Base-by-base conservation (phyloP, 2,797 vertebrate species). In the Syngnathus acus region DNA sequence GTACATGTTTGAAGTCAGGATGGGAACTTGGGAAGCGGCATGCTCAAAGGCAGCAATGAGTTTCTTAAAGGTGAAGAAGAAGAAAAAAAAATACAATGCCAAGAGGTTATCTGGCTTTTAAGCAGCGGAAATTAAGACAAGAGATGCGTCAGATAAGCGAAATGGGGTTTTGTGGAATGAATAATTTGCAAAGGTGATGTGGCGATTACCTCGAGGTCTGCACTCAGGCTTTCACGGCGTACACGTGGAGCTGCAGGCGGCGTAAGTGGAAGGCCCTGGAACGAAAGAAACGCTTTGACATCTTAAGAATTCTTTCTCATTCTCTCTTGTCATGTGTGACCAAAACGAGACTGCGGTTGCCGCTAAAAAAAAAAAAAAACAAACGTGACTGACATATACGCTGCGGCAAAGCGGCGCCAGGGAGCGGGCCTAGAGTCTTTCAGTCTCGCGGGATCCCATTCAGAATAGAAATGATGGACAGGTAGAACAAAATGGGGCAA, bases 401-500 rank as follows among this genome's bases (percentile, higher is more conserved):
- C 65, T 65, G 50, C 78, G 80, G 85, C 83, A 81, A 84, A 83
- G 86, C 81, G 89, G 90, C 88, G 89, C 89, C 90, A 90, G 78
- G 76, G 71, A 72, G 73, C 75, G 73, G 69, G 76, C 74, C 71
- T 68, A 82, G 86, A 78, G 72, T 74, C 63, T 73, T 72, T 81
- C 6, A 76, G 71, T 74, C 65, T 65, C 91, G 80, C 71, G 82
- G 77, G 80, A 87, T 79, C 66, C 72, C 84, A 82, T 85, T 90
- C 79, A 92, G 81, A 87, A 89, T 78, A 79, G 77, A 86, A 75
- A 84, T 89, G 89, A 93, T 84, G 70, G 80, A 87, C 73, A 82
- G 81, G 84, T 11, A 66, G 84, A 91, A 87, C 42, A 85, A 86
- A 87, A 92, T 89, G 78, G 92, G 86, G 83, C 86, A 84, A 88